phyloP scores from a whole-genome alignment of 2,797 vertebrate species.

The Xenentodon cancila region DNA sequence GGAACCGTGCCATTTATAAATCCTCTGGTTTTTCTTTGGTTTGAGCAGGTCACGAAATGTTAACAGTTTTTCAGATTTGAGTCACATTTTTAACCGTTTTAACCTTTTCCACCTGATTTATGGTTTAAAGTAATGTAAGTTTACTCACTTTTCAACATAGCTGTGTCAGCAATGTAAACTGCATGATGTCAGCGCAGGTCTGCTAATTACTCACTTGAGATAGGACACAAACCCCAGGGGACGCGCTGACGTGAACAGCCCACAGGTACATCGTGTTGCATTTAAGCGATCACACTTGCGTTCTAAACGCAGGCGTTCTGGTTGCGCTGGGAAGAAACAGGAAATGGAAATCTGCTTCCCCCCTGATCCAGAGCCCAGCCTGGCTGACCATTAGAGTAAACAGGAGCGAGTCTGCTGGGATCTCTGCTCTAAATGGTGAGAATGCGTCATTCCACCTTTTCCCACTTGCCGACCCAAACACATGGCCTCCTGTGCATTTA shows the following conservation, averaged over 20 bases:
- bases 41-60: too few species aligned
- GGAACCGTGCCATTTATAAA: too few species aligned
- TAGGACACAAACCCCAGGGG: neutral
- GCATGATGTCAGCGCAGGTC: neutral
- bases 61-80: too few species aligned
- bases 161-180: neutral
- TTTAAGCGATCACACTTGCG: neutral
- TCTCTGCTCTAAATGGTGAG: constrained; percentile 53
- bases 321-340: constrained; percentile 11
- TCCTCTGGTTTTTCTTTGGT: too few species aligned
- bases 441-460: constrained; percentile 29
- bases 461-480: too few species aligned
- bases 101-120: too few species aligned
- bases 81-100: too few species aligned
- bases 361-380: neutral
- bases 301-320: constrained; percentile 2
- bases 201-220: too few species aligned
- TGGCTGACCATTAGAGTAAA: neutral
- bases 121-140: neutral
- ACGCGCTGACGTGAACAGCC: too few species aligned
- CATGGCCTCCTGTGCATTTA: too few species aligned
- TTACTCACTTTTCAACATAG: neutral
- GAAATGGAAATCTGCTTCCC: constrained; percentile 22
- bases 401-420: constrained; percentile 32
- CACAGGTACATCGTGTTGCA: too few species aligned